Evolutionary conservation across 2,113 vertebrate genomes (phyloP), one percentile per base, ranked within the genome.

Genomic region (Dunckerocampus dactyliophorus): DNA sequence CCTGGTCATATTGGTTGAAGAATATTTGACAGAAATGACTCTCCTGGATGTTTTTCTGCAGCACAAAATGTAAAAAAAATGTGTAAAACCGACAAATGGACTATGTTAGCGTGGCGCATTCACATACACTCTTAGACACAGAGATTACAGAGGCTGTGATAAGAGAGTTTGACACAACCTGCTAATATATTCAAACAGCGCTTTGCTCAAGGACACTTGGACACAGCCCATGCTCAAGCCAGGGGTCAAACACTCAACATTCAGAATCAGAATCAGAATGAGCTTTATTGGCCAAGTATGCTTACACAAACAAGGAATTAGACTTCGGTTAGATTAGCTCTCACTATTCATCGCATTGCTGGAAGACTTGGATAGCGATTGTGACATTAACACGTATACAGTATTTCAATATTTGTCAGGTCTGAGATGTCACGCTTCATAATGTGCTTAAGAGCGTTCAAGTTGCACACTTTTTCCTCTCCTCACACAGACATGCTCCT

Each of bases 61-160:
- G 39, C 65, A 22, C 21, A 24, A 62, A 60, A 67, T 51, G 63
- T 20, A 45, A 62, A 69, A n/a, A 64, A n/a, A 55, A 17, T 12
- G 31, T 1, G 6, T 31, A 4, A 11, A 55, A 55, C n/a, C 11
- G 28, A 53, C 11, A 53, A 53, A 37, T 37, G 53, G 28, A 10
- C 51, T 37, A 19, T 24, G n/a, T 37, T 54, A 6, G 28, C 3
- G 34, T n/a, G 28, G 9, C 31, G 8, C 9, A 1, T 37, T 54
- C 16, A 55, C 17, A 14, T 31, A 20, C 8, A 55, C 31, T 19
- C 52, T 19, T 37, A 4, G 52, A 55, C 52, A 16, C 16, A 34
- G 7, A 8, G 4, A 34, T 34, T 4, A 34, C 31, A 34, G 31
- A 34, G 7, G 7, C 4, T 2, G 24, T 16, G 51, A 52, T 52